phyloP scores from a whole-genome alignment of 2,113 vertebrate genomes.

The Hypomesus transpacificus region DNA sequence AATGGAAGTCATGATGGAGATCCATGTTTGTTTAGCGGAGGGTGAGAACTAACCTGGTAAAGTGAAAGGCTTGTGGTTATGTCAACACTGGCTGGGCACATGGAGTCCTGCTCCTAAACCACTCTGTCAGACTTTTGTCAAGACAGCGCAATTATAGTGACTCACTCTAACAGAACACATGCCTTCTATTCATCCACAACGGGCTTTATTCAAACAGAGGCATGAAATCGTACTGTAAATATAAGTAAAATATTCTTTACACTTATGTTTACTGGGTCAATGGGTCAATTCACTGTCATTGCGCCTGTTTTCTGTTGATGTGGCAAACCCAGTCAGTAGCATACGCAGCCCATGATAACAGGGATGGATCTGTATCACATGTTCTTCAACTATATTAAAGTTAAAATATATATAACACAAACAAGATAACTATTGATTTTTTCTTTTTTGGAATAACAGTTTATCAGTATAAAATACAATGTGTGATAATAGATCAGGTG shows the following conservation, averaged over 20 bases:
- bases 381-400: no score
- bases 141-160: neutral
- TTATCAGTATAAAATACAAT: no score
- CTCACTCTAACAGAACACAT: neutral
- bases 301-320: no score
- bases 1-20: neutral
- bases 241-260: neutral
- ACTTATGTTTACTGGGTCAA: neutral
- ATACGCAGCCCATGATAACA: no score
- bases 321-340: no score
- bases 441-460: no score
- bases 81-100: conserved; percentile 29
- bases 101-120: conserved; percentile 31
- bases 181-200: conserved; percentile 18
- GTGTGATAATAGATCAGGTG: conserved; percentile 3
- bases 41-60: conserved; percentile 27
- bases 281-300: neutral
- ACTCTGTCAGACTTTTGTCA: conserved; percentile 52
- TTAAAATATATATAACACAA: no score
- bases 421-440: no score
- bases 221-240: conserved; percentile 1
- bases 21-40: conserved; percentile 14
- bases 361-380: no score
- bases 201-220: conserved; percentile 31
- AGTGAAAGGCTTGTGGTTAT: conserved; percentile 28